Percentiles rank a stretch among this genome's conserved stretches.
Evolutionary conservation across 30 jellyfish, hydroid and myxozoan species (phyloP).

Genomic region (Cassiopea xamachana): DNA sequence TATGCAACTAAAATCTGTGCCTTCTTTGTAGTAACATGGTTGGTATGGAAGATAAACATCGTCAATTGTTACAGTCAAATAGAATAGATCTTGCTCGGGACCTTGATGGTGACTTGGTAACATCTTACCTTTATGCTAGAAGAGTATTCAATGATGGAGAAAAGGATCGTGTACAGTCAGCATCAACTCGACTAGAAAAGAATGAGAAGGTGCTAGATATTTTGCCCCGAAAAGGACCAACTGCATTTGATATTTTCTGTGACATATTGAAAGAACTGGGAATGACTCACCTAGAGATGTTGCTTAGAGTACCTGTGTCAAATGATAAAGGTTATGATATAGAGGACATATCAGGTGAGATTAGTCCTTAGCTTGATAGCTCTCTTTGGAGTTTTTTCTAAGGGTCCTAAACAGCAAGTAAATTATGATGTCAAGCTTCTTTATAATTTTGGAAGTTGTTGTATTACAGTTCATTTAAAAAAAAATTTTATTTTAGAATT

Average conservation of each 20-base stretch:
- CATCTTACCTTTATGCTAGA: slow-evolving; percentile 50
- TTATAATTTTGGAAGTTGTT: no score
- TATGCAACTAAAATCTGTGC: no score
- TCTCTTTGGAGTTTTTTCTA: no score
- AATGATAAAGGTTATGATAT: slow-evolving; percentile 10
- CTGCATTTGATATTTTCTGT: slow-evolving; percentile 78
- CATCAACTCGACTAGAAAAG: slow-evolving; percentile 58
- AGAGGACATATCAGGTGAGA: slow-evolving; percentile 38
- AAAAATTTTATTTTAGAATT: no score
- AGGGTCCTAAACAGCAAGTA: no score
- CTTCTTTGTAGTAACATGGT: slow-evolving; percentile 64
- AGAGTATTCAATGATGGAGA: slow-evolving; percentile 76
- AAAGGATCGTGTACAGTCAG: slow-evolving; percentile 57
- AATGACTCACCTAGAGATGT: slow-evolving; percentile 47
- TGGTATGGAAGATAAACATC: slow-evolving; percentile 87
- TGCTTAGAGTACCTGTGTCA: slow-evolving; percentile 30
- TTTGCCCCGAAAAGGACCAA: slow-evolving; percentile 80
- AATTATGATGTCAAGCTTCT: no score
- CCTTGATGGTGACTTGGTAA: slow-evolving; percentile 78
- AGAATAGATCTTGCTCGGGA: slow-evolving; percentile 79
- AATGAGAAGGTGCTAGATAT: slow-evolving; percentile 88
- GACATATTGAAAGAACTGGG: slow-evolving; percentile 47
- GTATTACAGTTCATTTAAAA: no score
- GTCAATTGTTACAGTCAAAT: slow-evolving; percentile 72
- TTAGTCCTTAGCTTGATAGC: no score